Conservation (phyloP, 30 jellyfish, hydroid and myxozoan genomes). For the Haliclystus octoradiatus region DNA sequence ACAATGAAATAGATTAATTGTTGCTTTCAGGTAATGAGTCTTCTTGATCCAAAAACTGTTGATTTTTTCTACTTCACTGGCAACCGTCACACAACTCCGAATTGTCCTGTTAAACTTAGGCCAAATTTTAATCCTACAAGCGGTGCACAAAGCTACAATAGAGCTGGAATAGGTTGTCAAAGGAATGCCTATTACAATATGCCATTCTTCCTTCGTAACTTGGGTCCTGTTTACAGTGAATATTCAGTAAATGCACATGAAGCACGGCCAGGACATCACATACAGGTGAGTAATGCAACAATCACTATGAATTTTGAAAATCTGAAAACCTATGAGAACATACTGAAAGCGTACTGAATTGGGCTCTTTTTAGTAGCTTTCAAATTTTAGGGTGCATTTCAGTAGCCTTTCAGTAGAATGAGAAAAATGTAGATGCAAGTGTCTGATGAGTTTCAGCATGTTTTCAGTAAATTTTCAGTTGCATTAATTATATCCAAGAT, state of each 20-base stretch:
- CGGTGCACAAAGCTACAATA: constrained; percentile 86
- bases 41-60: constrained; percentile 86
- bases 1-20: background rate
- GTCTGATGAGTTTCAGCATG: no score
- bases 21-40: constrained; percentile 78
- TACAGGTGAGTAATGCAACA: constrained; percentile 82
- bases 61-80: constrained; percentile 89
- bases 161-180: constrained; percentile 61
- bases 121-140: constrained; percentile 83
- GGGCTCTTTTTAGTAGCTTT: no score
- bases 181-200: constrained; percentile 55
- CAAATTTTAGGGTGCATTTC: no score
- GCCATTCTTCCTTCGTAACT: constrained; percentile 79
- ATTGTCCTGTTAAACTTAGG: constrained; percentile 80
- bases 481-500: no score
- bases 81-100: constrained; percentile 86
- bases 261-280: constrained; percentile 98
- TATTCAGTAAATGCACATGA: constrained; percentile 97
- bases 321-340: no score
- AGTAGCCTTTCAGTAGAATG: no score
- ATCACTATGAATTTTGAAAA: background rate
- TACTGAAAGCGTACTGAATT: no score
- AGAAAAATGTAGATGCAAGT: no score
- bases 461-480: no score
- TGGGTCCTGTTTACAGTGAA: constrained; percentile 90